Percentiles rank a stretch among this genome's conserved stretches.
These are phyloP conservation scores for Drosophila nigritarsus DNA, from an alignment of 2,888 invertebrate species.

Conservation along the genomic window DNA sequence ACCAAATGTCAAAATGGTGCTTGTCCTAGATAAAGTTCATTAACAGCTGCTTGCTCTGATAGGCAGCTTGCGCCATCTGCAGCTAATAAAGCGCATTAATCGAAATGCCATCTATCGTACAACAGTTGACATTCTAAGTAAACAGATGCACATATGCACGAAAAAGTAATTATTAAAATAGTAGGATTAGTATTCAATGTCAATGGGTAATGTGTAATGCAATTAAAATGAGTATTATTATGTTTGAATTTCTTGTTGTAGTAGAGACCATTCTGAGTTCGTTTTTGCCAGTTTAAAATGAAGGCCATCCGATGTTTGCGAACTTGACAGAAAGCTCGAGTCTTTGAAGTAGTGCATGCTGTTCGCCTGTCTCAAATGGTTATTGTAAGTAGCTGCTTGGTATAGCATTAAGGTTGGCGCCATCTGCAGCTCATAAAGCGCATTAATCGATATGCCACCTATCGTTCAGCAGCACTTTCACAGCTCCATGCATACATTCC, in stretches of 20 bases:
- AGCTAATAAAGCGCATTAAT: no score
- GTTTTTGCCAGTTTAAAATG: neutral
- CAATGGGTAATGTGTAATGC: conserved; percentile 4
- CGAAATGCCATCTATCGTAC: neutral
- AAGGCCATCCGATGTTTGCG: neutral
- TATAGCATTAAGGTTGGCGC: neutral
- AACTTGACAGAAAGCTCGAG: neutral
- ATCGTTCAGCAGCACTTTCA: neutral
- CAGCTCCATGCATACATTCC: neutral
- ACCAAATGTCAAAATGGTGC: neutral
- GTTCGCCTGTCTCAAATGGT: neutral
- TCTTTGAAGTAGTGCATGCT: neutral
- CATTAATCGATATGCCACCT: neutral
- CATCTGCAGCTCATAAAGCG: neutral
- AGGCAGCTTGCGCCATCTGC: conserved; percentile 8
- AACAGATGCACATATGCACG: neutral
- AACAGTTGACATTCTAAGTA: neutral
- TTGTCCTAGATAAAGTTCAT: neutral
- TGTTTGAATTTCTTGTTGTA: neutral
- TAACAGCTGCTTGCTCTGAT: conserved; percentile 4
- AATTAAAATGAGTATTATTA: neutral
- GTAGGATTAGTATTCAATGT: conserved; percentile 8
- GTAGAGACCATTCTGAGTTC: conserved; percentile 1
- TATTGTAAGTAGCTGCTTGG: neutral
- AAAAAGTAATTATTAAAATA: neutral